phyloP scores from a whole-genome alignment of 1,140 invertebrate genomes.

The Acromyrmex heyeri region DNA sequence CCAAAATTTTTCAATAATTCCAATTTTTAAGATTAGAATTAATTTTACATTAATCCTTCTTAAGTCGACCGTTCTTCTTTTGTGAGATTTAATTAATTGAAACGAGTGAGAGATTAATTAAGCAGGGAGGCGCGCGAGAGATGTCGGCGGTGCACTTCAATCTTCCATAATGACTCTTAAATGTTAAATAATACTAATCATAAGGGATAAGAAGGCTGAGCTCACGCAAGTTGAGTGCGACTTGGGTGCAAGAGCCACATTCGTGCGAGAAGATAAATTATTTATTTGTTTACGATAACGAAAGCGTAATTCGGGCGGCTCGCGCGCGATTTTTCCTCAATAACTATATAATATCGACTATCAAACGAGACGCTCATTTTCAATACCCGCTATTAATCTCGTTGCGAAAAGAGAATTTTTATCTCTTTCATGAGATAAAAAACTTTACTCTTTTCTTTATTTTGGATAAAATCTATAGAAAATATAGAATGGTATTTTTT shows the following conservation, averaged over 20 bases:
- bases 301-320: constrained; percentile 65
- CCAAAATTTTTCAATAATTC: background rate
- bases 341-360: background rate
- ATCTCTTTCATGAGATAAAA: background rate
- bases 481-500: constrained; percentile 9
- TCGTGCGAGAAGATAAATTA: constrained; percentile 75
- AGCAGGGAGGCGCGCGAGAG: constrained; percentile 48
- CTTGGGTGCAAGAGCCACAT: constrained; percentile 28
- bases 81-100: constrained; percentile 6
- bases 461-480: constrained; percentile 9
- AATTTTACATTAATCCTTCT: background rate
- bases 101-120: constrained; percentile 20
- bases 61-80: background rate
- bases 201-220: constrained; percentile 79
- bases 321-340: constrained; percentile 19
- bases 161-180: constrained; percentile 78
- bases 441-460: background rate
- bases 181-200: constrained; percentile 74
- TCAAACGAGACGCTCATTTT: constrained; percentile 30
- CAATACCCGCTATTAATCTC: constrained; percentile 9
- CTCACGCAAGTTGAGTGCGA: constrained; percentile 62
- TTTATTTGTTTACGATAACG: constrained; percentile 79
- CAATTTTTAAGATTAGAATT: background rate
- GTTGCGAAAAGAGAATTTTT: background rate
- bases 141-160: constrained; percentile 61